Evolutionary conservation across 2,113 vertebrate genomes (phyloP).

Genomic region (Gorsachius goisagi): DNA sequence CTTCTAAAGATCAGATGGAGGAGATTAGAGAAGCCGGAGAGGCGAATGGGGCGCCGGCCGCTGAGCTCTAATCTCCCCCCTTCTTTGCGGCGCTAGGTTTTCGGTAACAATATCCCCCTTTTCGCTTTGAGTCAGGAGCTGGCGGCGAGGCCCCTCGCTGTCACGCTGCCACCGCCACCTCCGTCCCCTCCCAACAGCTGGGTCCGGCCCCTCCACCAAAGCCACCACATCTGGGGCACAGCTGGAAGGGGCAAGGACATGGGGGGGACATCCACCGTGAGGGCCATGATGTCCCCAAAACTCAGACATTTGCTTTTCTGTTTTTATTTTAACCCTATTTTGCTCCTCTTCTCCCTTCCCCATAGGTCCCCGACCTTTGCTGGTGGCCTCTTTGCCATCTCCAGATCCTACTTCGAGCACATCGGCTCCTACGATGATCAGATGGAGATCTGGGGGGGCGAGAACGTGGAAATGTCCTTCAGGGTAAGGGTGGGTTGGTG

Average conservation of each 20-base stretch:
- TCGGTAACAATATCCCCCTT: neutral
- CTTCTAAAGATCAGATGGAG: neutral
- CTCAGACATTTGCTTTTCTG: neutral
- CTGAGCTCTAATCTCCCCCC: neutral
- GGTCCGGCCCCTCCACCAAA: neutral
- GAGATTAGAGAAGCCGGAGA: neutral
- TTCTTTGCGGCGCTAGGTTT: neutral
- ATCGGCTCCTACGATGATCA: slow-evolving; percentile 95
- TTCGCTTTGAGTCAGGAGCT: neutral
- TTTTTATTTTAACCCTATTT: neutral
- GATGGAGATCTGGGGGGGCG: slow-evolving; percentile 99
- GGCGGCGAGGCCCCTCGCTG: accelerated
- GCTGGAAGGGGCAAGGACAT: neutral
- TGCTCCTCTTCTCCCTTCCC: neutral
- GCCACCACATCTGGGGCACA: neutral
- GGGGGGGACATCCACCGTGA: accelerated
- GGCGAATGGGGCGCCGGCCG: neutral
- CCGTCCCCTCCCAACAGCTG: neutral
- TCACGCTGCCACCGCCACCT: neutral
- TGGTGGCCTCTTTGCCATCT: slow-evolving; percentile 94
- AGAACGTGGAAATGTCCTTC: slow-evolving; percentile 99
- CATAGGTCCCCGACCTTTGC: slow-evolving; percentile 91
- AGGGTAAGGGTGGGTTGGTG: slow-evolving; percentile 77
- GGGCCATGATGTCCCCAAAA: neutral
- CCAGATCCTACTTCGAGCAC: slow-evolving; percentile 91